A percentile compares a stretch with the other conserved stretches of the same genome.
phyloP scores from a whole-genome alignment of 2,888 invertebrate species.

The Mystacides longicornis region DNA sequence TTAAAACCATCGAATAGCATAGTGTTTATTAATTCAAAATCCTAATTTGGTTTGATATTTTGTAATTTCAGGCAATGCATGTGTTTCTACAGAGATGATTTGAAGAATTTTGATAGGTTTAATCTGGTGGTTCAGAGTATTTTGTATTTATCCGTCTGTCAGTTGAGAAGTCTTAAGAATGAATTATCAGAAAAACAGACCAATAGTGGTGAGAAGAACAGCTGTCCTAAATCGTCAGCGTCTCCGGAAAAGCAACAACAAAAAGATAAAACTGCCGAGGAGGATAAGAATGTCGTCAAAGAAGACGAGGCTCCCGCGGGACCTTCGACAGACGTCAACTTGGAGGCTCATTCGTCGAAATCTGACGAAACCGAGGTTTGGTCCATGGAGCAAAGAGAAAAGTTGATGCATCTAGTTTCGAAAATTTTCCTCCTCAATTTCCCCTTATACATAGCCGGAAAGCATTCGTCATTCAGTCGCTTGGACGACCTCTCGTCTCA shows the following conservation, averaged over 20 bases:
- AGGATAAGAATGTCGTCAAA: slow-evolving; percentile 34
- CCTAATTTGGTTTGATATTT: too few species aligned
- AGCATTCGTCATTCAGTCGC: slow-evolving; percentile 73
- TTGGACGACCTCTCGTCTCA: slow-evolving; percentile 77
- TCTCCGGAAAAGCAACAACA: slow-evolving; percentile 22
- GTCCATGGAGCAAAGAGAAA: slow-evolving; percentile 80
- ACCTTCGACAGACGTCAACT: slow-evolving; percentile 18
- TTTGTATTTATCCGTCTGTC: slow-evolving; percentile 73
- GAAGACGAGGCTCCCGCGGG: slow-evolving; percentile 29
- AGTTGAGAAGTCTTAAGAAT: slow-evolving; percentile 66
- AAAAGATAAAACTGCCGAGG: slow-evolving; percentile 32
- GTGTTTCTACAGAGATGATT: slow-evolving; percentile 90
- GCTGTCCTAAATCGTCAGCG: not conserved
- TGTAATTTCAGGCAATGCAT: slow-evolving; percentile 75
- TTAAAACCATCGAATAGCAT: too few species aligned
- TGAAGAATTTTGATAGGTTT: slow-evolving; percentile 86
- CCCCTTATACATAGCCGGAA: slow-evolving; percentile 80
- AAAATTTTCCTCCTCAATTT: slow-evolving; percentile 87
- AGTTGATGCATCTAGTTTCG: slow-evolving; percentile 78
- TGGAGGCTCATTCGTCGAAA: slow-evolving; percentile 21
- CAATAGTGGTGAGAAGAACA: slow-evolving; percentile 30
- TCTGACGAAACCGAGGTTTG: slow-evolving; percentile 49
- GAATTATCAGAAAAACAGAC: slow-evolving; percentile 38
- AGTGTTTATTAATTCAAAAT: too few species aligned
- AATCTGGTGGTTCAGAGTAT: slow-evolving; percentile 84